Conservation (phyloP, 1,140 invertebrate genomes). For the Caligus rogercresseyi region DNA sequence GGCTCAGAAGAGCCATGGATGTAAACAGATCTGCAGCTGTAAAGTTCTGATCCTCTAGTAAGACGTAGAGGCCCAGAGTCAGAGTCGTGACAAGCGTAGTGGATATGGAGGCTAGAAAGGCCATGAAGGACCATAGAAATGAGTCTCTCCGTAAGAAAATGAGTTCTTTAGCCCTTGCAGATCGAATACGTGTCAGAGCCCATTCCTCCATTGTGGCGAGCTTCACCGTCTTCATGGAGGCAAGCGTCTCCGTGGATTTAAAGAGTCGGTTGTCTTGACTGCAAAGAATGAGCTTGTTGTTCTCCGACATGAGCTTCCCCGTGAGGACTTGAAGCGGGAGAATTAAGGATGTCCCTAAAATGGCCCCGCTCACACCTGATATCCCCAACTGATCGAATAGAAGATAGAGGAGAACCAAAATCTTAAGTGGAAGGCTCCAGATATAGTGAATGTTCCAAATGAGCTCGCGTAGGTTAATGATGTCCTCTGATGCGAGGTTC, state of each 20-base stretch:
- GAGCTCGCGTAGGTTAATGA: conserved; percentile 59
- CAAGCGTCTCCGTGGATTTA: conserved; percentile 55
- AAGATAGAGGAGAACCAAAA: conserved; percentile 47
- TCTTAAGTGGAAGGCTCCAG: conserved; percentile 69
- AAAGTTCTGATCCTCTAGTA: conserved; percentile 33
- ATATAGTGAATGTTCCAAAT: conserved; percentile 65
- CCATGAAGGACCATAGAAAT: conserved; percentile 50
- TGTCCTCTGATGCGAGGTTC: conserved; percentile 66
- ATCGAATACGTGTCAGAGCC: conserved; percentile 45
- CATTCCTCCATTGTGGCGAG: conserved; percentile 60
- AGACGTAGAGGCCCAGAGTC: conserved; percentile 10
- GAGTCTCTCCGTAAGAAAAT: conserved; percentile 50
- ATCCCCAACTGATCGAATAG: conserved; percentile 54
- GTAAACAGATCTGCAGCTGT: conserved; percentile 52
- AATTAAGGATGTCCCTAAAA: conserved; percentile 45
- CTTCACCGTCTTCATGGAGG: conserved; percentile 62
- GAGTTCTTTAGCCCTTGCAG: conserved; percentile 47
- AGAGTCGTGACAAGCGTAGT: conserved; percentile 9
- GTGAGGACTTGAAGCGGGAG: conserved; percentile 51
- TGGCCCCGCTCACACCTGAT: conserved; percentile 54
- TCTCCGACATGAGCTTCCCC: conserved; percentile 48
- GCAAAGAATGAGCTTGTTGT: conserved; percentile 46
- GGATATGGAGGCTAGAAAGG: conserved; percentile 25
- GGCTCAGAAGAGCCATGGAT: conserved; percentile 56
- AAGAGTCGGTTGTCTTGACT: conserved; percentile 47